Evolutionary conservation across 2,888 invertebrate genomes (phyloP).

Genomic region (Autographa pulchrina): DNA sequence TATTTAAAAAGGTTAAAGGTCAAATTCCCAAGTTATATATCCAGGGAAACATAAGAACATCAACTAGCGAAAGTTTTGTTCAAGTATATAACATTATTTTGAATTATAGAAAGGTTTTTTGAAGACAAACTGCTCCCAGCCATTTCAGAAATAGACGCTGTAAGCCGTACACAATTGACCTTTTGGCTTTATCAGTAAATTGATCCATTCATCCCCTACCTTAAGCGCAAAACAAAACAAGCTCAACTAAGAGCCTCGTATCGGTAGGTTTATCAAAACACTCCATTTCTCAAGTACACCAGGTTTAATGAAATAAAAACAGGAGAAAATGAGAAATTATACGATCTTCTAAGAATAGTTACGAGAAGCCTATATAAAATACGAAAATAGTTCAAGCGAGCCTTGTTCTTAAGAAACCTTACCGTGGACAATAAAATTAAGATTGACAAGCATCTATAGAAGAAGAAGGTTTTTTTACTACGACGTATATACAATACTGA

Average conservation of each 20-base stretch:
- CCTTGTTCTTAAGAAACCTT: background rate
- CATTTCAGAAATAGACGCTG: background rate
- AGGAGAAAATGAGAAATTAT: background rate
- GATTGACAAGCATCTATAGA: background rate
- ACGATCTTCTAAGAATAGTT: background rate
- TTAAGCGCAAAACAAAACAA: slow-evolving; percentile 26
- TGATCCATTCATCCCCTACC: slow-evolving; percentile 2
- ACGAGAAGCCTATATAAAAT: background rate
- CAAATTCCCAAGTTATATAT: background rate
- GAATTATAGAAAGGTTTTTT: background rate
- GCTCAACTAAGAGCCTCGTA: slow-evolving; percentile 29
- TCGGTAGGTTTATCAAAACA: background rate
- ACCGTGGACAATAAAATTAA: background rate
- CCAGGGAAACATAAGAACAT: background rate
- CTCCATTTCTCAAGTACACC: background rate
- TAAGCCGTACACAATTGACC: slow-evolving; percentile 4
- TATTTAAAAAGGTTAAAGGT: background rate
- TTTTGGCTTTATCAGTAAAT: slow-evolving; percentile 4
- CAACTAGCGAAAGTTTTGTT: background rate
- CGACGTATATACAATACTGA: too few species aligned
- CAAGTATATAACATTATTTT: background rate
- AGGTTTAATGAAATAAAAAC: slow-evolving; percentile 6
- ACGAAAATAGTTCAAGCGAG: background rate
- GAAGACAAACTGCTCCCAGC: background rate
- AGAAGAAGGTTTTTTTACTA: background rate